Percentiles rank a stretch among this genome's conserved stretches.
These are phyloP conservation scores for Carapus acus DNA, from an alignment of 2,797 vertebrate genomes.

Conservation along the genomic window DNA sequence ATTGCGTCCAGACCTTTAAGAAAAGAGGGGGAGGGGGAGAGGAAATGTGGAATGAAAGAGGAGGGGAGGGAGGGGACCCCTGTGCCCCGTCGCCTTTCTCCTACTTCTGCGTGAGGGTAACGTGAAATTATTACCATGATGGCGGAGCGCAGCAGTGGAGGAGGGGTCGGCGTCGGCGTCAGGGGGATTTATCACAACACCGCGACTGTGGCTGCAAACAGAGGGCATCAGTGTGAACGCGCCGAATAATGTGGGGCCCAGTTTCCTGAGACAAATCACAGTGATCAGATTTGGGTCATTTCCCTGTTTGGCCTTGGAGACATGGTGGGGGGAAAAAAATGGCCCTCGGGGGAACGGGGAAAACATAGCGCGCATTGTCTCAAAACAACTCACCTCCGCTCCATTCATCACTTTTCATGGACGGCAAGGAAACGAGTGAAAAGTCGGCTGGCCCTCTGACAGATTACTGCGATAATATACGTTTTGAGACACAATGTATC, in stretches of 20 bases:
- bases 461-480: no score
- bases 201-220: constrained; percentile 40
- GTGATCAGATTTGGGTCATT: constrained; percentile 55
- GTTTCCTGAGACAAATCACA: constrained; percentile 65
- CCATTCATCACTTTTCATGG: constrained; percentile 45
- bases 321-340: constrained; percentile 33
- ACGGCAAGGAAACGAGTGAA: no score
- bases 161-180: constrained; percentile 21
- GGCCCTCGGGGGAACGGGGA: constrained; percentile 30
- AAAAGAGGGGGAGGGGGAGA: constrained; percentile 22
- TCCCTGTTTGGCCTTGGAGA: constrained; percentile 41
- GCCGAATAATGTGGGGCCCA: constrained; percentile 35
- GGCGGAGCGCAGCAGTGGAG: constrained; percentile 18
- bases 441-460: no score
- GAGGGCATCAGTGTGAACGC: constrained; percentile 42
- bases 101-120: constrained; percentile 49
- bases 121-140: constrained; percentile 48
- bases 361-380: constrained; percentile 51
- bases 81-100: constrained; percentile 33
- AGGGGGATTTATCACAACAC: constrained; percentile 55
- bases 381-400: constrained; percentile 22
- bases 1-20: constrained; percentile 51
- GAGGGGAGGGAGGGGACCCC: constrained; percentile 41
- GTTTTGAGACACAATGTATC: no score
- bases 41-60: constrained; percentile 38